These are phyloP conservation scores for Tolypeutes matacus DNA, from an alignment of 2,797 vertebrate genomes.

Conservation along the genomic window DNA sequence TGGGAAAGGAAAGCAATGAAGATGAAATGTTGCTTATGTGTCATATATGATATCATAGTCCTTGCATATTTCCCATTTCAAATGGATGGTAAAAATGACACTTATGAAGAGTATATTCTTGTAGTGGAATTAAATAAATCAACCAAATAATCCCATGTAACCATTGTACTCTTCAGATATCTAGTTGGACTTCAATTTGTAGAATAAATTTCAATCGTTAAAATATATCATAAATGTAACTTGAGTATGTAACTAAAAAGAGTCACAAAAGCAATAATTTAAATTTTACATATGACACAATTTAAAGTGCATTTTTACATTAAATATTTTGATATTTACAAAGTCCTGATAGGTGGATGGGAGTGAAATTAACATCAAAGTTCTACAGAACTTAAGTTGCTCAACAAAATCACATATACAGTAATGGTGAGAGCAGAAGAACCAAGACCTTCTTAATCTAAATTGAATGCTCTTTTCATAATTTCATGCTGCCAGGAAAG, in stretches of 20 bases:
- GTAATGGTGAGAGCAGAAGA: neutral
- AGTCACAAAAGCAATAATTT: neutral
- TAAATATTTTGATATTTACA: neutral
- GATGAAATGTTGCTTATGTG: neutral
- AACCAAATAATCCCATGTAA: neutral
- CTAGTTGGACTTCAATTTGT: neutral
- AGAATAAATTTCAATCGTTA: neutral
- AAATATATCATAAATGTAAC: neutral
- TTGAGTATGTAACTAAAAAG: neutral
- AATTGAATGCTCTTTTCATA: neutral
- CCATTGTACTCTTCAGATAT: neutral
- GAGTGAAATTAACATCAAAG: neutral
- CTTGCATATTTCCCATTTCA: neutral
- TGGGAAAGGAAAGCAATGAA: slow-evolving; percentile 4
- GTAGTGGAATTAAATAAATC: neutral
- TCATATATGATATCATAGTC: neutral
- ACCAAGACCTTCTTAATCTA: neutral
- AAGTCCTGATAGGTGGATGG: neutral
- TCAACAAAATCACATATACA: neutral
- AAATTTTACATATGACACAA: neutral
- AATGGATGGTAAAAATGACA: neutral
- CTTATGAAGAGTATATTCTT: neutral
- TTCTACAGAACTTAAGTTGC: neutral
- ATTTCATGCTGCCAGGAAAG: neutral
- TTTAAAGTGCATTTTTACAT: neutral